Evolutionary conservation across 2,113 vertebrate species (phyloP).

Genomic region (Sylvilagus bachmani): DNA sequence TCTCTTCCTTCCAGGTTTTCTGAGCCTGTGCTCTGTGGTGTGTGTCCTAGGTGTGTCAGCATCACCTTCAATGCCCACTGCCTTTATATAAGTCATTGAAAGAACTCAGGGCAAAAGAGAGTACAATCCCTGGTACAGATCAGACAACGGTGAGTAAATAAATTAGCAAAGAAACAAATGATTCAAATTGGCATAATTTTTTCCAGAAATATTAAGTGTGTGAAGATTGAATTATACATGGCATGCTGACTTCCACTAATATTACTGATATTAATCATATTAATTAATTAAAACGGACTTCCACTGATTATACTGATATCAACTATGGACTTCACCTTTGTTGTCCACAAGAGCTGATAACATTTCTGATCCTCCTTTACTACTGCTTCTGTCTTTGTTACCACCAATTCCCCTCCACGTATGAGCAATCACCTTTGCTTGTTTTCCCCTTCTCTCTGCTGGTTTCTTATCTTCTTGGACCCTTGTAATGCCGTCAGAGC

Average conservation of each 20-base stretch:
- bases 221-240: neutral
- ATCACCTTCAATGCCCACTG: neutral
- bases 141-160: neutral
- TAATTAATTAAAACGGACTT: too few species aligned
- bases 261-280: too few species aligned
- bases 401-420: neutral
- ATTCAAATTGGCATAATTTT: neutral
- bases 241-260: rapidly evolving
- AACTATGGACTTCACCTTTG: neutral
- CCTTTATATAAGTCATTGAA: neutral
- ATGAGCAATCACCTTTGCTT: neutral
- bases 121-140: neutral
- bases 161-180: neutral
- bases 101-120: neutral
- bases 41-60: neutral
- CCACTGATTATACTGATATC: neutral
- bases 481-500: constrained; percentile 9
- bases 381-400: neutral
- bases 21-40: neutral
- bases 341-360: neutral
- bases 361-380: neutral
- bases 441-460: neutral
- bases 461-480: constrained; percentile 3
- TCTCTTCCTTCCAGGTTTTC: neutral
- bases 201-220: neutral